phyloP scores from a whole-genome alignment of 2,888 invertebrate genomes.

The Hirtodrosophila alboralis region DNA sequence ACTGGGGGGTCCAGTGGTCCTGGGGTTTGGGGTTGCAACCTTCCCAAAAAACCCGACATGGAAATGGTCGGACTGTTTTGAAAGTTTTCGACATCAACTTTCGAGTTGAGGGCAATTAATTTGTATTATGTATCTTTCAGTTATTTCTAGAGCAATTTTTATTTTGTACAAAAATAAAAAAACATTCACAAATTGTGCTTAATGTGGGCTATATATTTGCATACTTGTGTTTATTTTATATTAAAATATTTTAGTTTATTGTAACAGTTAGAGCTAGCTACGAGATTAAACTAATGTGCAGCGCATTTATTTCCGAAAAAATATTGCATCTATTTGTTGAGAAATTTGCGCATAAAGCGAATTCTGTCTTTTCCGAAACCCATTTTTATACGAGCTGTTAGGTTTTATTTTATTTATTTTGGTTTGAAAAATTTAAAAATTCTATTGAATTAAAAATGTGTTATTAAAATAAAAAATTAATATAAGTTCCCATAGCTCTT shows the following conservation, averaged over 20 bases:
- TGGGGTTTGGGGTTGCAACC: conserved; percentile 8
- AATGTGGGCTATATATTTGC: conserved; percentile 22
- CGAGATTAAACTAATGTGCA: conserved; percentile 7
- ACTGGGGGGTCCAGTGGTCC: conserved; percentile 9
- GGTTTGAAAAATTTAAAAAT: too few relatives aligned
- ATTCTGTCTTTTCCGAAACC: too few relatives aligned
- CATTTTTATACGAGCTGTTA: too few relatives aligned
- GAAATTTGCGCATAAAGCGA: too few relatives aligned
- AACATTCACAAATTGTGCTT: conserved; percentile 31
- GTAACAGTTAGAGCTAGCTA: neutral
- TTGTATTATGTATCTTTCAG: conserved; percentile 66
- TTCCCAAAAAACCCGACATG: conserved; percentile 27
- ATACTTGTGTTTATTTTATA: conserved; percentile 2
- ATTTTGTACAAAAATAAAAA: too few relatives aligned
- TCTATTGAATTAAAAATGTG: too few relatives aligned
- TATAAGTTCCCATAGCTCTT: too few relatives aligned
- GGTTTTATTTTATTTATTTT: too few relatives aligned
- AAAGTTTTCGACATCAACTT: conserved; percentile 55
- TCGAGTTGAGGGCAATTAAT: conserved; percentile 71
- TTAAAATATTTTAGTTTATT: conserved; percentile 6
- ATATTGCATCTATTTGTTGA: too few relatives aligned
- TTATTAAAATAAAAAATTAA: too few relatives aligned
- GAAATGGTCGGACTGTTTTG: conserved; percentile 22
- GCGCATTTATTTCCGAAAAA: conserved; percentile 1
- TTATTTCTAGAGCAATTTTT: conserved; percentile 42